A percentile compares a stretch with the other conserved stretches of the same genome.
These are phyloP conservation scores for Sparidentex hasta DNA, from an alignment of 2,797 vertebrate genomes.

Conservation along the genomic window DNA sequence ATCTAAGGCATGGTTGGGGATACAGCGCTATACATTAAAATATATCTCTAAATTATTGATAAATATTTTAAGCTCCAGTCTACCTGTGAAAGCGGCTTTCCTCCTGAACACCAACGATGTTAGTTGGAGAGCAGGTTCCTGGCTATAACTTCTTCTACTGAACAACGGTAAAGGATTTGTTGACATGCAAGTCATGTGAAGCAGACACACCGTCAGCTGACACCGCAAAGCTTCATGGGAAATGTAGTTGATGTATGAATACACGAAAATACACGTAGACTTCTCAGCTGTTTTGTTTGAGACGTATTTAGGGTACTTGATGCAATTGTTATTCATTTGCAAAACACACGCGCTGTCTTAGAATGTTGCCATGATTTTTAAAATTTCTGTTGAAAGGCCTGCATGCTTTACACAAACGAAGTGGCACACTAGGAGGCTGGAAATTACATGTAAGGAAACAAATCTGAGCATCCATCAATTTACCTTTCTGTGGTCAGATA, in stretches of 20 bases:
- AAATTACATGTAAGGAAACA: neutral
- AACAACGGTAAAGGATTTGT: neutral
- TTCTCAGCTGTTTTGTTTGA: no score
- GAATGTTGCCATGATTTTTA: neutral
- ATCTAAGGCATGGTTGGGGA: neutral
- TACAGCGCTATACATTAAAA: neutral
- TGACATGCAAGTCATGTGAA: conserved; percentile 47
- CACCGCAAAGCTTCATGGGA: conserved; percentile 62
- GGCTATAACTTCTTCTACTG: neutral
- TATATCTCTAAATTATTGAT: neutral
- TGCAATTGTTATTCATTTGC: neutral
- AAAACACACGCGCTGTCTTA: neutral
- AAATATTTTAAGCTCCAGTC: neutral
- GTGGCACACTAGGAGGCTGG: neutral
- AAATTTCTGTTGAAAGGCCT: fast-evolving
- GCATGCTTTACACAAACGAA: neutral
- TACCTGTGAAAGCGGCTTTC: conserved; percentile 14
- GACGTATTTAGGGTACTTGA: no score
- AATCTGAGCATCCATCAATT: no score
- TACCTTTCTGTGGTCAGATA: neutral
- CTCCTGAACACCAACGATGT: neutral
- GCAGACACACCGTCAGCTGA: conserved; percentile 32
- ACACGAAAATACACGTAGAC: no score
- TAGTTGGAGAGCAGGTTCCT: fast-evolving
- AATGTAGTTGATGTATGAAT: conserved; percentile 56